These are phyloP conservation scores for Hoplostethus mediterraneus DNA, from an alignment of 2,797 vertebrate genomes.

Conservation along the genomic window DNA sequence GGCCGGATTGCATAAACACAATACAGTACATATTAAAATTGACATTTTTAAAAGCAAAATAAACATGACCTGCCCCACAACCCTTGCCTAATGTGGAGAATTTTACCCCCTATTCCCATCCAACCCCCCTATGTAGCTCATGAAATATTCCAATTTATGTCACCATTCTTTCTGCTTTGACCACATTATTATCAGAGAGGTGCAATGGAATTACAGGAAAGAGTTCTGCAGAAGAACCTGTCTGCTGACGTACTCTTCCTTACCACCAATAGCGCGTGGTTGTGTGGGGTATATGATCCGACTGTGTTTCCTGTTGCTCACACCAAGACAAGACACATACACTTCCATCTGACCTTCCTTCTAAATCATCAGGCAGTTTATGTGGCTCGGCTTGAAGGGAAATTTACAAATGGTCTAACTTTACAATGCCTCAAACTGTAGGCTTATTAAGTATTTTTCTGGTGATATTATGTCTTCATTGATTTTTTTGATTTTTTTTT, in stretches of 20 bases:
- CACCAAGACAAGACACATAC: too few species aligned
- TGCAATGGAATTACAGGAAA: constrained; percentile 29
- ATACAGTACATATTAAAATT: too few species aligned
- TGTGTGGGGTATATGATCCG: constrained; percentile 17
- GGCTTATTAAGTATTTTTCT: not conserved
- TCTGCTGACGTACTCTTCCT: not conserved
- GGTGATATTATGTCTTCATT: not conserved
- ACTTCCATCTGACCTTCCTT: not conserved
- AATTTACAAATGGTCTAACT: not conserved
- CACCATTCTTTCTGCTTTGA: not conserved
- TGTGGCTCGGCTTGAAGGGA: constrained; percentile 29
- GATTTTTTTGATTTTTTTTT: not conserved
- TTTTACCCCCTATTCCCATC: too few species aligned
- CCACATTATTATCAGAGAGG: not conserved
- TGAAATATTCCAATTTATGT: not conserved
- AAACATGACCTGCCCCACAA: too few species aligned
- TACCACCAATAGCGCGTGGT: not conserved
- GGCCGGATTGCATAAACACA: too few species aligned
- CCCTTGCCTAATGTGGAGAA: too few species aligned
- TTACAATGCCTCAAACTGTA: constrained; percentile 21
- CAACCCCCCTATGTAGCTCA: too few species aligned
- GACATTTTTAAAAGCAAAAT: too few species aligned
- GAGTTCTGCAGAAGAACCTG: not conserved
- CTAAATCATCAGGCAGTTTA: not conserved
- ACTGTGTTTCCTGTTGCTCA: constrained; percentile 59